These are phyloP conservation scores for Pyrrhosoma nymphula DNA, from an alignment of 2,888 invertebrate species.

Conservation along the genomic window DNA sequence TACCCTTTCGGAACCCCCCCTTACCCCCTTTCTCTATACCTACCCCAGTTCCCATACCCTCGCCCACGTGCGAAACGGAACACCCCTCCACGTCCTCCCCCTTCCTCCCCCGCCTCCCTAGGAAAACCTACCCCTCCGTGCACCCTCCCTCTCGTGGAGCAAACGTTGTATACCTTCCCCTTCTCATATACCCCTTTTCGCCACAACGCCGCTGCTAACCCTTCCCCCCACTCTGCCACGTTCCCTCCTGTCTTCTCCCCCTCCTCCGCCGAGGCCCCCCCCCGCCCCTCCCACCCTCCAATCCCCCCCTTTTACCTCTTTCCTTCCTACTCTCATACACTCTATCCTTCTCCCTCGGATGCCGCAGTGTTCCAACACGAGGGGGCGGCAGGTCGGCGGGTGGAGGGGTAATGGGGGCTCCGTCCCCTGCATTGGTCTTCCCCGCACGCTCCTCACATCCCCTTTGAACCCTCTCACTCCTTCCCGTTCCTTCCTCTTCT, in stretches of 20 bases:
- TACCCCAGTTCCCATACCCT: background rate
- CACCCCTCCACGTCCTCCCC: background rate
- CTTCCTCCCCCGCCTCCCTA: too few relatives aligned
- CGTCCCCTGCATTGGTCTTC: background rate
- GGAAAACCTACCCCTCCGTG: too few relatives aligned
- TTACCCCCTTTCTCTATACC: background rate
- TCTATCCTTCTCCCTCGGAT: constrained; percentile 47
- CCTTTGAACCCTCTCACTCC: background rate
- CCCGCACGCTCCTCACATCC: background rate
- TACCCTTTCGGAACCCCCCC: background rate
- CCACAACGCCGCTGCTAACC: background rate
- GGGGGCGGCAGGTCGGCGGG: background rate
- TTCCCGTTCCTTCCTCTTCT: background rate
- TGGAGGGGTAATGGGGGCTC: background rate
- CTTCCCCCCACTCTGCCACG: background rate
- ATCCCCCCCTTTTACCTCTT: background rate
- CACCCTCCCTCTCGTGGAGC: too few relatives aligned
- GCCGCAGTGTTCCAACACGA: constrained; percentile 51
- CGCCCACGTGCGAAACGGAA: too few relatives aligned
- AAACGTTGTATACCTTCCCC: too few relatives aligned
- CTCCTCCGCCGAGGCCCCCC: background rate
- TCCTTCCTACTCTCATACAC: background rate
- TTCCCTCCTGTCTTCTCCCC: background rate
- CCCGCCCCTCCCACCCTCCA: background rate
- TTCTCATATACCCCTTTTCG: too few relatives aligned